A percentile compares a stretch with the other conserved stretches of the same genome.
phyloP scores from a whole-genome alignment of 2,797 vertebrate species.

The Gallinago nigripennis region DNA sequence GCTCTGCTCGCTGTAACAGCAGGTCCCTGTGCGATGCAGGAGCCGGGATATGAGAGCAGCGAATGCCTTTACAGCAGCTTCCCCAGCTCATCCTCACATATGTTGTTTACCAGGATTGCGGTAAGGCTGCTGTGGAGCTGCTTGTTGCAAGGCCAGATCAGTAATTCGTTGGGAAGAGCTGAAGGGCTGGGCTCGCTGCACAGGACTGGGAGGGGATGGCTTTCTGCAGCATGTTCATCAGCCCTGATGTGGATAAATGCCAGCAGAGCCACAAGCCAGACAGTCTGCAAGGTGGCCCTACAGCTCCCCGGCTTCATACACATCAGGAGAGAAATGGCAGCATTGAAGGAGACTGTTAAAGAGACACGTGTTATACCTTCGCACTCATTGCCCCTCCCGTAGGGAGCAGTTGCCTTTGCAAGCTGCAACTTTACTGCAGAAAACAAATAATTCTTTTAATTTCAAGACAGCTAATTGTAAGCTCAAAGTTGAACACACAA shows the following conservation, averaged over 20 bases:
- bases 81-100: not conserved
- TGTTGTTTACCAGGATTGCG: not conserved
- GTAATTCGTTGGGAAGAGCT: not conserved
- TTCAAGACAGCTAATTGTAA: not conserved
- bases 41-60: not conserved
- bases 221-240: not conserved
- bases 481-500: not conserved
- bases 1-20: not conserved
- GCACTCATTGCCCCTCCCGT: not conserved
- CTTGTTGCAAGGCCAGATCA: not conserved
- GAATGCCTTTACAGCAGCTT: not conserved
- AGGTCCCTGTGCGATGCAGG: fast-evolving
- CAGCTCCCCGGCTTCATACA: not conserved
- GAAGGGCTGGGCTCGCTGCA: not conserved
- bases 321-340: fast-evolving
- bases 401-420: not conserved
- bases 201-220: not conserved
- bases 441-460: not conserved
- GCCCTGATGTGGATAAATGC: not conserved
- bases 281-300: fast-evolving
- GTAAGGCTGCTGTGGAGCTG: not conserved
- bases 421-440: not conserved
- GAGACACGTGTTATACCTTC: fast-evolving
- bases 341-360: fast-evolving
- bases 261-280: not conserved